Base-by-base conservation (phyloP, 2,888 invertebrate species). In the Apantesis nais region DNA sequence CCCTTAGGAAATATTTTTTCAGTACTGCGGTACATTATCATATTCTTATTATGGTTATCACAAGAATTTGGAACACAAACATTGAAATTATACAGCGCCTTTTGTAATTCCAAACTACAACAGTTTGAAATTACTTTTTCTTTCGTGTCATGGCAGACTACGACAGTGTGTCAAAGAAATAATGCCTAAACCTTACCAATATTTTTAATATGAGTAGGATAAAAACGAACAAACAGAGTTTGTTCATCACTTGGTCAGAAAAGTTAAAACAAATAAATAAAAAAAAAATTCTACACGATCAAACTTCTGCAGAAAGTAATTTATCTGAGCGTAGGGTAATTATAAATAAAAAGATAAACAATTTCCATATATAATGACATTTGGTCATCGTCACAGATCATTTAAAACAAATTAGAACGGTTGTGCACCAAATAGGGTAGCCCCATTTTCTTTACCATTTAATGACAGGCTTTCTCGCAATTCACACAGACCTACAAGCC, bases 1-100 rank as follows among this genome's bases (percentile, higher is more conserved):
- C 66, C 62, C 66, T 16, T 8, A 29, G 64, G 67, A 67, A 71
- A 76, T 82, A 75, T 80, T 80, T 80, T 74, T 80, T 78, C 74
- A 77, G 74, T 64, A 58, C 37, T 34, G 62, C 64, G 66, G 68
- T 66, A 62, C 67, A 79, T 77, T 81, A 79, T 75, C 71, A 79
- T 81, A 79, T 65, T 60, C 73, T 73, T 77, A 77, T 70, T 70
- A 73, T 62, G 60, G 61, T 66, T 66, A 62, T n/a, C 66, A 65
- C 61, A 61, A 70, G 65, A 70, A 70, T n/a, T 70, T 55, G 66
- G 52, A 52, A 52, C n/a, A 60, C 41, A 70, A 66, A 70, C 62
- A 70, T 70, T 61, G 19, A 52, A 66, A 62, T 66, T 52, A 66
- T 62, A 69, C 58, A n/a, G 37, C 37, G 58, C 48, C 34, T 65